Base-by-base conservation (phyloP, 2,113 vertebrate genomes). In the Trogon melanurus region DNA sequence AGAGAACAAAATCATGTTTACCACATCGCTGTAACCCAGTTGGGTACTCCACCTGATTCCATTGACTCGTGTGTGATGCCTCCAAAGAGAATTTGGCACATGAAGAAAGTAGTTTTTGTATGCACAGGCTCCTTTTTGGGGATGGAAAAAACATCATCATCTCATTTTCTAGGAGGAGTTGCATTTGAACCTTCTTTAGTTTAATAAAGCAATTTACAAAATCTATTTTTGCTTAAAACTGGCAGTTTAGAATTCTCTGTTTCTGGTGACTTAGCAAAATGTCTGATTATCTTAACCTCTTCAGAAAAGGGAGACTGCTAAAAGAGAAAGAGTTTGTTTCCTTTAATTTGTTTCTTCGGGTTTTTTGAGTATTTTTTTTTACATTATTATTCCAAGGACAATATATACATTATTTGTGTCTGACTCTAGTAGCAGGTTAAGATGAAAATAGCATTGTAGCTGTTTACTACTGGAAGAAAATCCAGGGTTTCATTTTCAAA, bases 401-500 rank as follows among this genome's bases (percentile, higher is more conserved):
- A 2, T 60, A 30, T 21, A 51, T 38, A 10, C 4, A 44, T 57
- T 66, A 65, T 79, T 90, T 88, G 18, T 93, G 36, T 86, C 57
- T 70, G n/a, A 27, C 45, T 95, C 9, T 79, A 45, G 25, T 22
- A 83, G 30, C 29, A 79, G 15, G 38, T 83, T 93, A 93, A 93
- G 75, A 96, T 86, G 64, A 95, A 93, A 95, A 95, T 45, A 95
- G 32, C 53, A 93, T 91, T 64, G 26, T 69, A 94, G 80, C 81
- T 89, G 41, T 96, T 97, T 96, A 88, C 69, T 88, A 61, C 34
- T 80, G 70, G 74, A 95, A 41, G 57, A 88, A 80, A 50, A 75
- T 89, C 58, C 47, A 56, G 25, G 45, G 25, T 97, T 97, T 97
- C 47, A 76, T 93, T 97, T 93, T 94, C 54, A 83, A 92, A 66